Evolutionary conservation across 2,113 vertebrate species (phyloP), one percentile per base, ranked within the genome.

Genomic region (Canis aureus): DNA sequence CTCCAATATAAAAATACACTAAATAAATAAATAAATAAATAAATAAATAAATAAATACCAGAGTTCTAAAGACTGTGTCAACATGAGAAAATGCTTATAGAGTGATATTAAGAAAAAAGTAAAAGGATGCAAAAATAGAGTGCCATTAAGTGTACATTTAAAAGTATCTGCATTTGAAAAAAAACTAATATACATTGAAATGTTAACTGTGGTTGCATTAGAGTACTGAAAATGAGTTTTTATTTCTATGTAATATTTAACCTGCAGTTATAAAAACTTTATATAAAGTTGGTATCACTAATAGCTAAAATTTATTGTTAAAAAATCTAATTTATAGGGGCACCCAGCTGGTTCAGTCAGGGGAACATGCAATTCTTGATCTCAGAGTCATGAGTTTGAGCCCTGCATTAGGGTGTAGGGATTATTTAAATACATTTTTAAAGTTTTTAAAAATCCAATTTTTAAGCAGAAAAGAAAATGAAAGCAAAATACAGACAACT

Each of bases 381-480:
- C 66, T n/a, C 8, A 16, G 32, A 8, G 15, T 17, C 66, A n/a
- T n/a, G 32, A 69, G 66, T 69, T 69, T 16, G 17, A 69, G 66
- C 8, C 66, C 60, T 23, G 3, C 60, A 25, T 3, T 62, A 23
- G 60, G 60, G 23, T 62, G 23, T 59, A 62, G 60, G 60, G 60
- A 25, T 25, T 62, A 62, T 62, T 62, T 62, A 62, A 62, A 60
- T 60, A 23, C 22, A 60, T 60, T 60, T 59, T 60, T 23, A 60
- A 62, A 62, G 5, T 25, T 11, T 67, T 8, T 32, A 17, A 55
- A 81, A 80, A 87, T 43, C 25, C 7, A 64, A 80, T 64, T 71
- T 73, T 43, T 71, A 92, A 53, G 25, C 32, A 55, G 25, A 80
- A 95, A 22, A 82, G 74, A 87, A 92, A 87, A 92, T 87, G 71